These are phyloP conservation scores for Oryzaephilus surinamensis DNA, from an alignment of 1,140 invertebrate genomes.

Conservation along the genomic window DNA sequence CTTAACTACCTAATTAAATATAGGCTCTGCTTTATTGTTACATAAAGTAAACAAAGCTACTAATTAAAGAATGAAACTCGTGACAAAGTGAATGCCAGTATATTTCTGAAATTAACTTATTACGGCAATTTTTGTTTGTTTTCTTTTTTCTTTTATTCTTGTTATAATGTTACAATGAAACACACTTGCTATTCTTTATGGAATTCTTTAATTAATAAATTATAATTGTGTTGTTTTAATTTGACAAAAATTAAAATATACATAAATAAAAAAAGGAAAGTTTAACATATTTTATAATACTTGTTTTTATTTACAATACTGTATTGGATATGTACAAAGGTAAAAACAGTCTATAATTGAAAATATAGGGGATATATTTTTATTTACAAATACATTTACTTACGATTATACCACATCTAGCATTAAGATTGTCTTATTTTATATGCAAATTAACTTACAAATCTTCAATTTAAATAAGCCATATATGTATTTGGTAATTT, in stretches of 20 bases:
- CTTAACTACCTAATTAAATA: no score
- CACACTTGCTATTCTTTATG: no score
- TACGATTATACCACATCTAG: constrained; percentile 7
- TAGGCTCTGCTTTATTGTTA: no score
- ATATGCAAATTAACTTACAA: constrained; percentile 8
- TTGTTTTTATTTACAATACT: constrained; percentile 19
- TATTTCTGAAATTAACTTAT: no score
- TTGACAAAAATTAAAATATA: not conserved
- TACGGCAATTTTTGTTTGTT: no score
- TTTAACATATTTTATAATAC: constrained; percentile 7
- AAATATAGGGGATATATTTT: constrained; percentile 13
- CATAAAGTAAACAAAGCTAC: no score
- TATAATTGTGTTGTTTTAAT: no score
- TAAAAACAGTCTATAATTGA: constrained; percentile 21
- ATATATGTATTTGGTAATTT: constrained; percentile 14
- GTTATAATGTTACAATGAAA: no score
- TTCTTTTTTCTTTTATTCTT: no score
- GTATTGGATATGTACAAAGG: constrained; percentile 21
- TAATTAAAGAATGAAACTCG: no score
- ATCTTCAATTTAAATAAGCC: constrained; percentile 7
- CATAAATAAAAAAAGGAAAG: constrained; percentile 3
- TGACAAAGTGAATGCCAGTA: no score
- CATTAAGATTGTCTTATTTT: constrained; percentile 14
- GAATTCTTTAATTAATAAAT: no score
- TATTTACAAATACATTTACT: constrained; percentile 15